A percentile compares a stretch with the other conserved stretches of the same genome.
phyloP scores from a whole-genome alignment of 1,140 invertebrate genomes.

The Drosophila pseudoananassae region DNA sequence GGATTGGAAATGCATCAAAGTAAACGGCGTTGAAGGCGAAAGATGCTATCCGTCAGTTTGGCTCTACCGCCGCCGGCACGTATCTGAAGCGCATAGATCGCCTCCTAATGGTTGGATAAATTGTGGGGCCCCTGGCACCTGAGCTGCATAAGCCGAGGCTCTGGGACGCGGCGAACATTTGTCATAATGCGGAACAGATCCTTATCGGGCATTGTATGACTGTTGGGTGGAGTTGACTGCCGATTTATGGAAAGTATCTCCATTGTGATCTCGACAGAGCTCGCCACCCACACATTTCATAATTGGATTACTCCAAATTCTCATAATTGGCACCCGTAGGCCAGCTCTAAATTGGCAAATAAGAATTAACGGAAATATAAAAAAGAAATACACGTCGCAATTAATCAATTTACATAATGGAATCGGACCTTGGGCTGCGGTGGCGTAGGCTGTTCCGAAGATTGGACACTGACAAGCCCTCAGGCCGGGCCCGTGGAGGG shows the following conservation, averaged over 20 bases:
- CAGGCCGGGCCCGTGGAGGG: constrained; percentile 2
- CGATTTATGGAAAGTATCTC: constrained; percentile 21
- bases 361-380: constrained; percentile 57
- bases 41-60: constrained; percentile 60
- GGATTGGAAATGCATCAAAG: constrained; percentile 62
- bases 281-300: constrained; percentile 17
- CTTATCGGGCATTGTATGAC: constrained; percentile 14
- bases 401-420: constrained; percentile 73
- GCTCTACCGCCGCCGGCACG: constrained; percentile 57
- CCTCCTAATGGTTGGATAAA: constrained; percentile 59
- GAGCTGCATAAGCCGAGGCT: constrained; percentile 59
- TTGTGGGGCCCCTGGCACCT: constrained; percentile 57
- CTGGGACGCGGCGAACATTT: constrained; percentile 45
- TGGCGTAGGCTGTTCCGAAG: constrained; percentile 47
- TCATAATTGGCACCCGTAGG: constrained; percentile 57
- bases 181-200: constrained; percentile 75
- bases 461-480: constrained; percentile 60
- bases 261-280: constrained; percentile 9
- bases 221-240: constrained; percentile 12
- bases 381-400: constrained; percentile 31
- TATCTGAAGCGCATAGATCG: constrained; percentile 61
- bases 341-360: constrained; percentile 58
- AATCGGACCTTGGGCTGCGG: constrained; percentile 46
- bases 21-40: constrained; percentile 55
- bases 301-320: constrained; percentile 46